A percentile compares a stretch with the other conserved stretches of the same genome.
Evolutionary conservation across 2,888 invertebrate genomes (phyloP).

Genomic region (Zhuqinia jingwanae): DNA sequence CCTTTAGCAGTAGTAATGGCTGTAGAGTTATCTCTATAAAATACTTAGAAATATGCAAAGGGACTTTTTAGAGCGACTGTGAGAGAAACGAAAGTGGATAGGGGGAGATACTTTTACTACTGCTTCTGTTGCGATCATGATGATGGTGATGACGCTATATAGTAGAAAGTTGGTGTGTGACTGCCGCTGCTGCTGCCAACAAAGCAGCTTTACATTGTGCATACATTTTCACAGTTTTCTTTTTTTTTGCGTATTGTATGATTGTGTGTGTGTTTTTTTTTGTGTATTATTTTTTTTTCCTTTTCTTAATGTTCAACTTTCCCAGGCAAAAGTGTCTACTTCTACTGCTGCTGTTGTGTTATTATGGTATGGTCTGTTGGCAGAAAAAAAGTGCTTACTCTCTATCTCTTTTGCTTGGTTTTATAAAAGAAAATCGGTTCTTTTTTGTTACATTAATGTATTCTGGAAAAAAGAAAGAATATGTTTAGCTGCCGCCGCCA

Average conservation of each 20-base stretch:
- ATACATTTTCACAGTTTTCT: neutral
- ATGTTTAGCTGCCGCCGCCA: neutral
- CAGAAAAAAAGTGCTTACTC: constrained; percentile 28
- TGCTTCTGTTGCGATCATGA: no score
- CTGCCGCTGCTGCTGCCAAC: constrained; percentile 33
- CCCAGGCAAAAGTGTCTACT: constrained; percentile 12
- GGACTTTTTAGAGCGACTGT: neutral
- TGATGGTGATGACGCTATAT: neutral
- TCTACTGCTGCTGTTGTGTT: no score
- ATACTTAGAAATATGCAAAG: neutral
- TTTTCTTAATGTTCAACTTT: constrained; percentile 30
- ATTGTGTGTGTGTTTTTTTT: neutral
- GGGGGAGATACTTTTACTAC: no score
- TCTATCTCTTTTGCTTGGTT: neutral
- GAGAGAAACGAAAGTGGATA: constrained; percentile 38
- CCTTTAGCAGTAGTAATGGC: no score
- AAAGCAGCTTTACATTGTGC: constrained; percentile 33
- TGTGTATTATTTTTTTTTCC: neutral
- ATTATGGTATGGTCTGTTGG: neutral
- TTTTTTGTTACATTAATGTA: constrained; percentile 29
- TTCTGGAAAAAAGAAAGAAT: neutral
- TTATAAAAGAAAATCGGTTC: constrained; percentile 24
- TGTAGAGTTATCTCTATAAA: neutral
- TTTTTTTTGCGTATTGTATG: neutral
- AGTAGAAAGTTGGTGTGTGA: constrained; percentile 25